Conservation (phyloP, 2,113 vertebrate species). For the Indicator maculatus region DNA sequence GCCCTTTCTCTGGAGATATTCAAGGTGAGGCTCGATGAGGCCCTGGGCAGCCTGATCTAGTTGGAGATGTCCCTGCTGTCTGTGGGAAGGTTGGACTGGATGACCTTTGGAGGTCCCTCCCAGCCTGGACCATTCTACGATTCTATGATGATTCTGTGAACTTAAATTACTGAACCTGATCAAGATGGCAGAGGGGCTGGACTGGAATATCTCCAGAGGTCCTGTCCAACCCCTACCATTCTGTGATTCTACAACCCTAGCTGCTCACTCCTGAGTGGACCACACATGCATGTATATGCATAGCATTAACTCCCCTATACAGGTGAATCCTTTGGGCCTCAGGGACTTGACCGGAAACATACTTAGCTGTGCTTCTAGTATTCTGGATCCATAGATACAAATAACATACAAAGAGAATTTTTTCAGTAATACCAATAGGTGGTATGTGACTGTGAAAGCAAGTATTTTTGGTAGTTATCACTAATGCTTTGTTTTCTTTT, state of each 20-base stretch:
- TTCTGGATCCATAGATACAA: neutral
- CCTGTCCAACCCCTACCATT: too few relatives aligned
- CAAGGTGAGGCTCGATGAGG: too few relatives aligned
- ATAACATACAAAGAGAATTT: neutral
- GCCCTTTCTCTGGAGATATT: too few relatives aligned
- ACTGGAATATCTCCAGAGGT: too few relatives aligned
- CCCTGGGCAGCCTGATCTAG: too few relatives aligned
- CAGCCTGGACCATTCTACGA: too few relatives aligned
- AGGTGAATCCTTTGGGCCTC: neutral
- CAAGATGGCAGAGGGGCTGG: too few relatives aligned
- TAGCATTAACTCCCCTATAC: neutral
- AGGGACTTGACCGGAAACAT: neutral
- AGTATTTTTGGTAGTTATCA: neutral
- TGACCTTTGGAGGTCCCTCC: too few relatives aligned
- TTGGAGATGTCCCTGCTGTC: too few relatives aligned
- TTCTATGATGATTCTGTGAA: neutral
- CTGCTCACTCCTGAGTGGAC: neutral
- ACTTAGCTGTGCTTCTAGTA: neutral
- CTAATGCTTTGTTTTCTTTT: neutral
- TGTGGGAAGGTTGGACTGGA: too few relatives aligned
- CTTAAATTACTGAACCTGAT: neutral
- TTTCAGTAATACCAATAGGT: neutral
- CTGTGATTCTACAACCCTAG: neutral
- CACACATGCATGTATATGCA: neutral
- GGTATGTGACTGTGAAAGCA: neutral